Base-by-base conservation (phyloP, 2,888 invertebrate genomes). In the Caenorhabditis angaria region DNA sequence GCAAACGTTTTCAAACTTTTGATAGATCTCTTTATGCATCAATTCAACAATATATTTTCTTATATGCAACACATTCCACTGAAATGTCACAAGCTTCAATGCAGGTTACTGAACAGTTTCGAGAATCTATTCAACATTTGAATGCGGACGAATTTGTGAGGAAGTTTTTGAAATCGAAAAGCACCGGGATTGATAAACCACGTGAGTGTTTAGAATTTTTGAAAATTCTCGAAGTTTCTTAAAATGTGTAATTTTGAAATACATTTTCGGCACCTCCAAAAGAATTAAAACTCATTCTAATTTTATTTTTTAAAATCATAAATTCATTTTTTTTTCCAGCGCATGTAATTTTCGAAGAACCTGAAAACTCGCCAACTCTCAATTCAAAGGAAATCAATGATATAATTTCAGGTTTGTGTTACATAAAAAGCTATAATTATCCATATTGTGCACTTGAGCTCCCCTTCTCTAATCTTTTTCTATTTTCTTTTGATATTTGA, bases 101-200 rank as follows among this genome's bases (percentile, higher is more conserved):
- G 29, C 85, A 86, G 77, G 85, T 83, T n/a, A 94, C 95, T 88
- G 91, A 92, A 77, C 96, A 97, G 87, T 95, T 96, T 87, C 93
- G 93, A 88, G 92, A 93, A 76, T 95, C 94, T 87, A 94, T 95
- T 88, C 90, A 93, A 80, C 94, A 94, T 88, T 91, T 95, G 90
- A 94, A 94, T 55, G 93, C 97, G 47, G 95, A 96, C 85, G 94
- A 94, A 88, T 90, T 97, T 63, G 89, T 97, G 78, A 93, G 94
- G 88, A 93, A 94, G 88, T 95, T 97, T 89, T 93, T 96, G 63
- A 91, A 93, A 85, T 92, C 93, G 83, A 97, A 97, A 90, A 93
- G 93, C 82, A 96, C 95, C 77, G 95, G 96, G 81, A 91, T 93
- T 79, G 95, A 95, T 88, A 94, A 93, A 89, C 96, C 96, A 89